These are phyloP conservation scores for Parotia lawesii DNA, from an alignment of 2,113 vertebrate genomes.

Conservation along the genomic window DNA sequence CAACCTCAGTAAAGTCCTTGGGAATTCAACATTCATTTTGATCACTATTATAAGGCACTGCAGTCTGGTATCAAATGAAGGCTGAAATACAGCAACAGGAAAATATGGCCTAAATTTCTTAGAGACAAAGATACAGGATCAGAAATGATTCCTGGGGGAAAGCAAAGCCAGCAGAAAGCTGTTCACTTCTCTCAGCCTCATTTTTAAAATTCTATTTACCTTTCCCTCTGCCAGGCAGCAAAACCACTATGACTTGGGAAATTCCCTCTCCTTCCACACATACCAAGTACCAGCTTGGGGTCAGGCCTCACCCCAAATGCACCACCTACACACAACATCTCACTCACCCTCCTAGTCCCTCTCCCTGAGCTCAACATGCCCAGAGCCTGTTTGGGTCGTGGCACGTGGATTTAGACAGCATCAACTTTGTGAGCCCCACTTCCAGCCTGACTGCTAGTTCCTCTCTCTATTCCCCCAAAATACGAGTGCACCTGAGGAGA, in stretches of 20 bases:
- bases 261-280: background rate
- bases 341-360: background rate
- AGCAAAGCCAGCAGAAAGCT: background rate
- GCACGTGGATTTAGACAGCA: accelerated
- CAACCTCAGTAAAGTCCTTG: background rate
- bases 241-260: background rate
- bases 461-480: background rate
- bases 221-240: background rate
- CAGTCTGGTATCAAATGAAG: constrained; percentile 16
- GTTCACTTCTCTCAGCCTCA: background rate
- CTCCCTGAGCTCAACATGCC: background rate
- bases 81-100: constrained; percentile 5
- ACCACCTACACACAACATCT: background rate
- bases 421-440: background rate
- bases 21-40: constrained; percentile 43
- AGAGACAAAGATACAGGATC: background rate
- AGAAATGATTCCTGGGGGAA: constrained; percentile 33
- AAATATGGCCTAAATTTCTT: constrained; percentile 27
- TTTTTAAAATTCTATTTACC: constrained; percentile 17
- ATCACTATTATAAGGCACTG: background rate
- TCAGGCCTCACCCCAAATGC: background rate
- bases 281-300: background rate
- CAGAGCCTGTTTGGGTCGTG: background rate
- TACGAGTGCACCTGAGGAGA: background rate
- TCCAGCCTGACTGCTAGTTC: background rate